Evolutionary conservation across 2,888 invertebrate species (phyloP).

Genomic region (Cheilosia variabilis): DNA sequence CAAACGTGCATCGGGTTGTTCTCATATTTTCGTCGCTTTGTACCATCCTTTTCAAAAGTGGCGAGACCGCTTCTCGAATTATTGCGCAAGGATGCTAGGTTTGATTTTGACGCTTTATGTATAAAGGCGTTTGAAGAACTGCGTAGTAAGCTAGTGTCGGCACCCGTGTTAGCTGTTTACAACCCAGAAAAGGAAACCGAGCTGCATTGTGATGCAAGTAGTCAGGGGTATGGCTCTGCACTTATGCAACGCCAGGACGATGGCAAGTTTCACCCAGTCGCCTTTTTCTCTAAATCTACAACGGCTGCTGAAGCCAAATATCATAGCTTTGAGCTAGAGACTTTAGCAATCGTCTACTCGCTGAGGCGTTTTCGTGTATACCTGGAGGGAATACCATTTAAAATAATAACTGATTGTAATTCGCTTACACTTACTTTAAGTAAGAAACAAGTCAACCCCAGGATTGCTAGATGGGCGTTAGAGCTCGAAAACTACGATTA

Average conservation of each 20-base stretch:
- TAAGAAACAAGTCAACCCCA: conserved; percentile 74
- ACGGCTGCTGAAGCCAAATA: conserved; percentile 75
- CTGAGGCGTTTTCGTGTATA: conserved; percentile 66
- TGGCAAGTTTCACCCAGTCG: conserved; percentile 34
- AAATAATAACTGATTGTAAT: conserved; percentile 23
- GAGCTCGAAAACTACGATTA: conserved; percentile 79
- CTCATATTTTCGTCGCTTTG: conserved; percentile 56
- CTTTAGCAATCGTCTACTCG: conserved; percentile 77
- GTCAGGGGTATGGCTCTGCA: conserved; percentile 22
- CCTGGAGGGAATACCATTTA: conserved; percentile 39
- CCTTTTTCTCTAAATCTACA: conserved; percentile 73
- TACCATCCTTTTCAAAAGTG: conserved; percentile 43
- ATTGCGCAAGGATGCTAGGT: conserved; percentile 29
- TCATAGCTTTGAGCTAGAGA: conserved; percentile 79
- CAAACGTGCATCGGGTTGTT: conserved; percentile 51
- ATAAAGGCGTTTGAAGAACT: conserved; percentile 30
- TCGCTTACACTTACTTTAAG: conserved; percentile 33
- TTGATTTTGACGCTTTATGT: conserved; percentile 37
- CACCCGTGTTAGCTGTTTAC: conserved; percentile 78
- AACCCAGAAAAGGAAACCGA: conserved; percentile 77
- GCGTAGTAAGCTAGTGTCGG: conserved; percentile 15
- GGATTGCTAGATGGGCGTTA: conserved; percentile 80
- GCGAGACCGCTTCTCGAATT: conserved; percentile 47
- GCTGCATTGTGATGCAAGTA: conserved; percentile 78
- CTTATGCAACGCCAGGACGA: conserved; percentile 31